Percentiles rank a stretch among this genome's conserved stretches.
Evolutionary conservation across 2,113 vertebrate species (phyloP).

Genomic region (Plotosus lineatus): DNA sequence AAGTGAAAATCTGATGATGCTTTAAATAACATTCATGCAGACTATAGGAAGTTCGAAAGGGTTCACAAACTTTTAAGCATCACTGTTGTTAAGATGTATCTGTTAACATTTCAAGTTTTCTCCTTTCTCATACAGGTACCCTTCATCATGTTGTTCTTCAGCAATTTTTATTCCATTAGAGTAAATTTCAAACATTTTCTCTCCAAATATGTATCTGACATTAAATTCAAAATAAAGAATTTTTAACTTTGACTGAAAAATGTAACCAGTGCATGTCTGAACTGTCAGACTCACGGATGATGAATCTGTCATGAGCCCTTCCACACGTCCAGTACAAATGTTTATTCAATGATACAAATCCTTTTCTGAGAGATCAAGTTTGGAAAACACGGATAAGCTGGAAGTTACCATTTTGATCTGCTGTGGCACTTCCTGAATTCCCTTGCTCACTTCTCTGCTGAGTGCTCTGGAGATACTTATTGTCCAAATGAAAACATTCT

Average conservation of each 20-base stretch:
- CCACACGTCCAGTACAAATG: slow-evolving; percentile 65
- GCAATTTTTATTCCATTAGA: too few relatives aligned
- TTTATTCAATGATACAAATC: slow-evolving; percentile 72
- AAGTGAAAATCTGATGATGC: too few relatives aligned
- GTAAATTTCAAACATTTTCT: too few relatives aligned
- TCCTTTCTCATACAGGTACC: too few relatives aligned
- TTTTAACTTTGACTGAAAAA: slow-evolving; percentile 34
- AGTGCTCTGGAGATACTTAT: slow-evolving; percentile 70
- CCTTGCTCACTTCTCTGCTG: slow-evolving; percentile 58
- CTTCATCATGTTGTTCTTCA: too few relatives aligned
- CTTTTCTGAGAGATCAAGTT: slow-evolving; percentile 56
- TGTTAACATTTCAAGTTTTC: too few relatives aligned
- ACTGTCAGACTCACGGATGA: slow-evolving; percentile 61
- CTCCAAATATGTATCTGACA: slow-evolving; percentile 12
- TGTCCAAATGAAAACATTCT: slow-evolving; percentile 85
- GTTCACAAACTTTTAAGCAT: too few relatives aligned
- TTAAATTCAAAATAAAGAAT: slow-evolving; percentile 51
- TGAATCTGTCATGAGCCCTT: slow-evolving; percentile 70
- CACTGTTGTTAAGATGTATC: too few relatives aligned
- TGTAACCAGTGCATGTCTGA: slow-evolving; percentile 61
- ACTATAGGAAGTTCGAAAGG: too few relatives aligned
- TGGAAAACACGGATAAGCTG: slow-evolving; percentile 63
- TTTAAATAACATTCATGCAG: too few relatives aligned
- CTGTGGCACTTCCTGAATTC: slow-evolving; percentile 68
- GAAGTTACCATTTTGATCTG: slow-evolving; percentile 72